Conservation (phyloP, 2,797 vertebrate genomes). For the Myripristis murdjan region DNA sequence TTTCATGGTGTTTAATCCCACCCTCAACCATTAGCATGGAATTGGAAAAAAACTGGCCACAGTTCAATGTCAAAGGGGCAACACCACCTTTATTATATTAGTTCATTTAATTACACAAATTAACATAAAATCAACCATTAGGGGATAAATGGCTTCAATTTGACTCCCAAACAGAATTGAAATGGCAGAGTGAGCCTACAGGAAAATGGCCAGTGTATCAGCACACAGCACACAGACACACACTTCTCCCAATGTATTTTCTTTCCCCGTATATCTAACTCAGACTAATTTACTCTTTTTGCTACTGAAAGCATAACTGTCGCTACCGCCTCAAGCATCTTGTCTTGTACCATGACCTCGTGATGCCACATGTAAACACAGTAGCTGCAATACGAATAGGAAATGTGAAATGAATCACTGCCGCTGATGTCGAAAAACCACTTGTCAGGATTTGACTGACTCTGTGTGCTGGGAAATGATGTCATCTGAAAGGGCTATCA, state of each 20-base stretch:
- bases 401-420: not conserved
- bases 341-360: not conserved
- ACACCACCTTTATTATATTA: not conserved
- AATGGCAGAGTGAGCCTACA: not conserved
- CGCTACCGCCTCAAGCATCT: not conserved
- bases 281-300: not conserved
- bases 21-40: not conserved
- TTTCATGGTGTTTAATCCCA: not conserved
- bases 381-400: not conserved
- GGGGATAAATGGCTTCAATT: not conserved
- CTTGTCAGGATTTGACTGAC: slow-evolving; percentile 6
- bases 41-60: not conserved
- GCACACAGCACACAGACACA: not conserved
- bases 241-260: not conserved
- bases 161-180: no score
- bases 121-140: not conserved
- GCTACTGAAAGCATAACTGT: not conserved
- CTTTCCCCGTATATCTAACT: not conserved
- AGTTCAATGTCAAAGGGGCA: slow-evolving; percentile 17
- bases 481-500: slow-evolving; percentile 2
- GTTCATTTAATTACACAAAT: slow-evolving; percentile 15
- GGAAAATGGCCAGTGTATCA: not conserved
- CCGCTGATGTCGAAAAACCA: not conserved
- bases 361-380: not conserved
- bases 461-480: slow-evolving; percentile 31